A percentile compares a stretch with the other conserved stretches of the same genome.
Conservation (phyloP, 2,113 vertebrate species). For the Eulacestoma nigropectus region DNA sequence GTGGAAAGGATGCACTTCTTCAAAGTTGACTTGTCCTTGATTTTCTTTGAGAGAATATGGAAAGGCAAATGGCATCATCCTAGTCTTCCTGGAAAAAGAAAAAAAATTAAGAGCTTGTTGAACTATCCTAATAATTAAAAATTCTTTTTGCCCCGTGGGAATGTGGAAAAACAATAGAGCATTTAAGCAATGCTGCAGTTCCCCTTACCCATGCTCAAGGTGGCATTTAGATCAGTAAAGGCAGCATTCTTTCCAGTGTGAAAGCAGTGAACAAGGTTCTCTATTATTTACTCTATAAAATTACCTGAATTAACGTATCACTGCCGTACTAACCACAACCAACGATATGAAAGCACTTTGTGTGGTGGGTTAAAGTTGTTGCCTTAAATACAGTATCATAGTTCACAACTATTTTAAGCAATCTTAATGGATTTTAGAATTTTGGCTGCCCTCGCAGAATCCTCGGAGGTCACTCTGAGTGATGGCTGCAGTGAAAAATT, state of each 20-base stretch:
- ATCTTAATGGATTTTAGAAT: neutral
- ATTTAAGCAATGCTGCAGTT: conserved; percentile 9
- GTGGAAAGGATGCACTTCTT: neutral
- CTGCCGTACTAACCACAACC: neutral
- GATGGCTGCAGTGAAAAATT: neutral
- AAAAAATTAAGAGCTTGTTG: neutral
- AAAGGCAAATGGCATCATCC: neutral
- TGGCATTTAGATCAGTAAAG: conserved; percentile 25
- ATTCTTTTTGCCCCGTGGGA: neutral
- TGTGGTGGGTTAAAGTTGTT: neutral
- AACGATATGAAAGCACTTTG: neutral
- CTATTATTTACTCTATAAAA: conserved; percentile 38
- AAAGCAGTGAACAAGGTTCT: conserved; percentile 19
- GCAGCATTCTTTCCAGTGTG: conserved; percentile 1
- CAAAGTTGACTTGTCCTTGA: neutral
- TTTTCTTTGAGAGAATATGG: neutral
- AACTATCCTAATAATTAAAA: neutral
- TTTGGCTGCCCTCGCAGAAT: neutral
- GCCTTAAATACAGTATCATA: conserved; percentile 18
- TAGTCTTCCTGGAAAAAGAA: neutral
- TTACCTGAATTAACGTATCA: conserved; percentile 6
- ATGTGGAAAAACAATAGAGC: neutral
- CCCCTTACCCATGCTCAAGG: neutral
- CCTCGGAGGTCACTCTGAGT: neutral
- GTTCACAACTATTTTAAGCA: conserved; percentile 33